A percentile compares a stretch with the other conserved stretches of the same genome.
Conservation (phyloP, 2,113 vertebrate species). For the Brienomyrus longianalis region DNA sequence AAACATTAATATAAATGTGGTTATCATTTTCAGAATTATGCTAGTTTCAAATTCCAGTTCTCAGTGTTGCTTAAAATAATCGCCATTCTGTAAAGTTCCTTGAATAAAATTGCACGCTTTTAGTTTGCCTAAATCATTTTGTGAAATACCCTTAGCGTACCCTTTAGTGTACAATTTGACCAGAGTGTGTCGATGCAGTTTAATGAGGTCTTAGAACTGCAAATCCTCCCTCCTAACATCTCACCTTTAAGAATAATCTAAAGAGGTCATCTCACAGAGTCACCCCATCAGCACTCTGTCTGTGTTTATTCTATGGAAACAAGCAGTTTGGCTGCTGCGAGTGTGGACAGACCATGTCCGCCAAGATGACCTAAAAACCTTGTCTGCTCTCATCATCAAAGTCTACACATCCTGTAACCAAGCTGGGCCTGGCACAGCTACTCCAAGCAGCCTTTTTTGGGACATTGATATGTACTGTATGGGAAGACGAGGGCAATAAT, state of each 20-base stretch:
- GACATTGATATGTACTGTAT: neutral
- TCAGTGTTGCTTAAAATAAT: neutral
- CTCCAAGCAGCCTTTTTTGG: conserved; percentile 12
- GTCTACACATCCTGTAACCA: conserved; percentile 29
- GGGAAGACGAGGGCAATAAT: neutral
- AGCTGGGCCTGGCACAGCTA: neutral
- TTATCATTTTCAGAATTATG: neutral
- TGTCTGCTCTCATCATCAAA: conserved; percentile 29
- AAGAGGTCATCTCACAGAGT: conserved; percentile 48
- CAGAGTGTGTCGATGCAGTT: neutral
- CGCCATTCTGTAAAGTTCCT: neutral
- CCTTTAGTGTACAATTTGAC: neutral
- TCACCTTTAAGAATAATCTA: conserved; percentile 43
- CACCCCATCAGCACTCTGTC: conserved; percentile 7
- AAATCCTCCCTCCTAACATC: neutral
- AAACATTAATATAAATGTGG: neutral
- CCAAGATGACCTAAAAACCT: conserved; percentile 43
- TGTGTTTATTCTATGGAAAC: conserved; percentile 21
- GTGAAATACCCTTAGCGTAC: neutral
- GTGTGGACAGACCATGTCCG: conserved; percentile 23
- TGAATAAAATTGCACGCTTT: neutral
- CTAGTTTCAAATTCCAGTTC: neutral
- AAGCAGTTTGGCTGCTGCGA: conserved; percentile 27
- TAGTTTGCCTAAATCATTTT: neutral
- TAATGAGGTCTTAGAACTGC: neutral